phyloP scores from a whole-genome alignment of 37 sponge, comb jelly and placozoan species.

The Agelas oroides region DNA sequence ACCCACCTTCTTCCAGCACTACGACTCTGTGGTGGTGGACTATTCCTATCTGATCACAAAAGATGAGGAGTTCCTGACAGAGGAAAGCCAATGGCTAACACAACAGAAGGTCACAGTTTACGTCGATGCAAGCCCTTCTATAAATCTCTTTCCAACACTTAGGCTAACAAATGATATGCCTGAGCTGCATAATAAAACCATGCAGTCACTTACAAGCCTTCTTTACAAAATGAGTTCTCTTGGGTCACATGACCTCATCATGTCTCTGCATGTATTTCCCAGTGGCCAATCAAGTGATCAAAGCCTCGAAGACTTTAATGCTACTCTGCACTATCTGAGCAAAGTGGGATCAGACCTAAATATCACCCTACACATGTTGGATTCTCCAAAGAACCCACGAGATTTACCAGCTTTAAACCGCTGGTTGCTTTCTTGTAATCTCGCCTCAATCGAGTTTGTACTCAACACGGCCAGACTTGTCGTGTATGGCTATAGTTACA shows the following conservation, averaged over 20 bases:
- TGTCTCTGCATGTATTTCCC: constrained; percentile 47
- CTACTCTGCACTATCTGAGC: constrained; percentile 26
- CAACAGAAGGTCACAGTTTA: constrained; percentile 36
- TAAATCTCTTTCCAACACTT: constrained; percentile 53
- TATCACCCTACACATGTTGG: constrained; percentile 59
- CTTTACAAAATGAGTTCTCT: constrained; percentile 25
- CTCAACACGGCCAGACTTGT: constrained; percentile 24
- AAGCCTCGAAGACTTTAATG: constrained; percentile 36
- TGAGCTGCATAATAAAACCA: constrained; percentile 11
- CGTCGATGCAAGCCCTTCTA: constrained; percentile 52
- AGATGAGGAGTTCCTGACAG: constrained; percentile 29
- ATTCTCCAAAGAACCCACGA: constrained; percentile 48
- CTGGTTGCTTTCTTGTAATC: constrained; percentile 5
- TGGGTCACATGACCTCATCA: constrained; percentile 42
- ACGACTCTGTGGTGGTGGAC: constrained; percentile 54
- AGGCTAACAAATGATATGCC: constrained; percentile 31
- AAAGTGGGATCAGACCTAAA: constrained; percentile 6
- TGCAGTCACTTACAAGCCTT: constrained; percentile 1
- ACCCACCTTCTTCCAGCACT: constrained; percentile 68
- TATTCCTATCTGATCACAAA: constrained; percentile 33
- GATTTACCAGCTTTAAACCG: constrained; percentile 25
- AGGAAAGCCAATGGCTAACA: constrained; percentile 34
- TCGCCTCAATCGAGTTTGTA: constrained; percentile 19
- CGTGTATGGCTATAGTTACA: constrained; percentile 6
- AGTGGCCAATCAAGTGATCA: not conserved